Evolutionary conservation across 2,113 vertebrate genomes (phyloP).

Genomic region (Acrocephalus arundinaceus): DNA sequence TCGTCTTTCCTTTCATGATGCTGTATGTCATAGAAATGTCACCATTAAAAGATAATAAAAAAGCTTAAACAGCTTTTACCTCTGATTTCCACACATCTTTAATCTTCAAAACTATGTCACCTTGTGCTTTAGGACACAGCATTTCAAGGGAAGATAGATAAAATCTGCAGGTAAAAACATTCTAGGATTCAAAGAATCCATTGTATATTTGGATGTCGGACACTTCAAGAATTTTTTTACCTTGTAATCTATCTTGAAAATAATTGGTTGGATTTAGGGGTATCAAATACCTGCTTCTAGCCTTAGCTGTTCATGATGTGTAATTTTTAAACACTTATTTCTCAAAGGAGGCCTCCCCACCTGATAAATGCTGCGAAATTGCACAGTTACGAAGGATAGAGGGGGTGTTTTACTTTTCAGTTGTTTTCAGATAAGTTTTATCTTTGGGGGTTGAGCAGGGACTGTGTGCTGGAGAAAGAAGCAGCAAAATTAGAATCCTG

Average conservation of each 20-base stretch:
- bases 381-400: background rate
- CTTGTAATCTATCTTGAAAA: background rate
- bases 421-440: background rate
- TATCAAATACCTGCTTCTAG: background rate
- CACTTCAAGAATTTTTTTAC: background rate
- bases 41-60: background rate
- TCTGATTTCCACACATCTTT: background rate
- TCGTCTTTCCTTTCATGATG: background rate
- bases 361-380: background rate
- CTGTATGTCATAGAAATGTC: background rate
- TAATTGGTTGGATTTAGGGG: background rate
- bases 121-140: background rate
- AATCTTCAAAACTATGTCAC: background rate
- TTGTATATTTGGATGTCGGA: fast-evolving
- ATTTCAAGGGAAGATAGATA: background rate
- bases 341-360: background rate
- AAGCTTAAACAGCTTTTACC: background rate
- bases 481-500: background rate
- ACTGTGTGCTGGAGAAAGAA: background rate
- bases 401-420: background rate
- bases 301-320: background rate
- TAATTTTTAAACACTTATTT: background rate
- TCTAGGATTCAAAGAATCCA: background rate
- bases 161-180: background rate
- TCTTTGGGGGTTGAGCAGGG: background rate